These are phyloP conservation scores for Actenoides hombroni DNA, from an alignment of 2,113 vertebrate species.

Conservation along the genomic window DNA sequence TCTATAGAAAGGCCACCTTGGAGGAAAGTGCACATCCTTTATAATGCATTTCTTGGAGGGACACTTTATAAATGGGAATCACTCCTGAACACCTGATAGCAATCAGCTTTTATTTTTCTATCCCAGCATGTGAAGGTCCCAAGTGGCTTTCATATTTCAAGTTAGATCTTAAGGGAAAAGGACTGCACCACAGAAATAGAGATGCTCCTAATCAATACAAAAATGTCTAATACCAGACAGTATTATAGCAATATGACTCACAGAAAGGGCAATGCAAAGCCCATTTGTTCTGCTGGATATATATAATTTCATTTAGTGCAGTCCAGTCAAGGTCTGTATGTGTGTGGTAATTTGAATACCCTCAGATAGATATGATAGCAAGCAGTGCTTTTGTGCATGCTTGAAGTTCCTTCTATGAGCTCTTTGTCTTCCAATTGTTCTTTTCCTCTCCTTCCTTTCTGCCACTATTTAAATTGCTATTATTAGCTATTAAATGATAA, in stretches of 20 bases:
- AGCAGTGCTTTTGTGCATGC: not conserved
- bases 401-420: not conserved
- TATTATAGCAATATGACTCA: not conserved
- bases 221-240: not conserved
- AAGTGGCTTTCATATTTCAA: not conserved
- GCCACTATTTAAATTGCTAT: not conserved
- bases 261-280: conserved; percentile 33
- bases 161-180: not conserved
- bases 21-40: not conserved
- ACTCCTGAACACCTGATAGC: not conserved
- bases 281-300: conserved; percentile 32
- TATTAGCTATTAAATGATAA: conserved; percentile 23
- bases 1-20: not conserved
- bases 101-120: not conserved
- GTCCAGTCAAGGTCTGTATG: conserved; percentile 37
- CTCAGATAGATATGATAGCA: not conserved
- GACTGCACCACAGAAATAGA: conserved; percentile 30
- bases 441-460: not conserved
- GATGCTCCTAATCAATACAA: conserved; percentile 10
- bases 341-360: conserved; percentile 24
- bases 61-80: not conserved
- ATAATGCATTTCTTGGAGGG: not conserved
- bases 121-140: not conserved
- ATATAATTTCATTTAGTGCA: conserved; percentile 19
- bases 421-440: not conserved